Evolutionary conservation across 2,888 invertebrate genomes (phyloP), one percentile per base, ranked within the genome.

Genomic region (Drosophila dives): DNA sequence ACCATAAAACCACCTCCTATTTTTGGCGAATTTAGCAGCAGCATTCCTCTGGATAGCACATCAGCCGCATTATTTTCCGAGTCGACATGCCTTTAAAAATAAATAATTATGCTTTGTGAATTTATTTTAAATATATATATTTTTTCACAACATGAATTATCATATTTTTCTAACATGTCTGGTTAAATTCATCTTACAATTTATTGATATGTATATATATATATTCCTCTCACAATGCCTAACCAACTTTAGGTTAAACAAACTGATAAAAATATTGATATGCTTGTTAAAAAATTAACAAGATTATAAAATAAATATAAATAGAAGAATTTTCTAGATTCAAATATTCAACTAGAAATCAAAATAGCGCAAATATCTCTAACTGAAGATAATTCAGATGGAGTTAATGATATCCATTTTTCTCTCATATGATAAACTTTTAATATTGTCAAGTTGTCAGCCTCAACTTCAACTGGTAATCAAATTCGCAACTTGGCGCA

Each of bases 101-200:
- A 20, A 6, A 1, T 10, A 10, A 10, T n/a, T 17, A 1, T 10
- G 5, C 10, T 0, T 2, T n/a, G 2, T n/a, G 5, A 11, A 2
- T 42, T 11, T 42, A 20, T 20, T 42, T 20, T 6, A 11, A 6
- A 20, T 42, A 6, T 42, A 10, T 42, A n/a, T 40, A 11, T 40
- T 40, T n/a, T 15, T 5, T n/a, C 0, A 2, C 5, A 10, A 4
- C 8, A n/a, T 4, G 2, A 40, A 40, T 11, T n/a, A n/a, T 10
- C n/a, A n/a, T 11, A 11, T n/a, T 0, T 40, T 1, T n/a, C 4
- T 40, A 40, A n/a, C 1, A 4, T n/a, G 5, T n/a, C 17, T 38
- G 1, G 2, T 17, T 8, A 8, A 38, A 8, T 3, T 17, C 17
- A 3, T 17, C 10, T n/a, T n/a, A 2, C 2, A 40, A 38, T 38